phyloP scores from a whole-genome alignment of 2,888 invertebrate species.

The Mylabris sibirica region DNA sequence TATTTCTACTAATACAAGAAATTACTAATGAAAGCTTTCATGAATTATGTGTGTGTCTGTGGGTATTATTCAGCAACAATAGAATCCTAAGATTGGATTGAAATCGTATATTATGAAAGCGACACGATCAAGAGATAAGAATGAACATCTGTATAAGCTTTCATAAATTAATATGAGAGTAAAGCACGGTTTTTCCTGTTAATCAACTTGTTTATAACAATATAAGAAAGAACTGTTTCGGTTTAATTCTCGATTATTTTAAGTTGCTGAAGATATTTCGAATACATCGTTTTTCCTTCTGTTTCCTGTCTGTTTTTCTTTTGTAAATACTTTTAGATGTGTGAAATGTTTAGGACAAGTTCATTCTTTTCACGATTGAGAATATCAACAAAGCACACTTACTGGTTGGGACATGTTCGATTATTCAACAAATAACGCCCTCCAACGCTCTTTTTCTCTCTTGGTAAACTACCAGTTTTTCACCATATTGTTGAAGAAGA shows the following conservation, averaged over 20 bases:
- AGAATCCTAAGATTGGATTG: neutral
- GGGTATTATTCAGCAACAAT: neutral
- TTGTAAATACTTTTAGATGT: neutral
- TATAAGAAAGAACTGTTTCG: neutral
- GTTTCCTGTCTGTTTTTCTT: neutral
- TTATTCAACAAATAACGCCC: conserved; percentile 43
- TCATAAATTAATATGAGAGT: neutral
- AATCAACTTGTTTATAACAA: neutral
- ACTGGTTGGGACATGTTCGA: conserved; percentile 40
- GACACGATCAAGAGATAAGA: neutral
- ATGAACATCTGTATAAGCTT: neutral
- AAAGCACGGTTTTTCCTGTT: neutral
- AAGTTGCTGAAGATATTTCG: neutral
- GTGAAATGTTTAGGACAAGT: conserved; percentile 25
- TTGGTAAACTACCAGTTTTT: neutral
- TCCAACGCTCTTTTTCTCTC: conserved; percentile 29
- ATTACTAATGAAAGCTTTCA: neutral
- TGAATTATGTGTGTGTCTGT: neutral
- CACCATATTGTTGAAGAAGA: neutral
- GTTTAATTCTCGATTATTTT: neutral
- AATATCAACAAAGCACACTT: conserved; percentile 40
- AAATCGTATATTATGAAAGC: neutral
- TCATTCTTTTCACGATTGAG: conserved; percentile 40
- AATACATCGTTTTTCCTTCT: neutral
- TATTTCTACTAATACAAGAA: neutral